Base-by-base conservation (phyloP, 2,797 vertebrate species). In the Capromys pilorides region DNA sequence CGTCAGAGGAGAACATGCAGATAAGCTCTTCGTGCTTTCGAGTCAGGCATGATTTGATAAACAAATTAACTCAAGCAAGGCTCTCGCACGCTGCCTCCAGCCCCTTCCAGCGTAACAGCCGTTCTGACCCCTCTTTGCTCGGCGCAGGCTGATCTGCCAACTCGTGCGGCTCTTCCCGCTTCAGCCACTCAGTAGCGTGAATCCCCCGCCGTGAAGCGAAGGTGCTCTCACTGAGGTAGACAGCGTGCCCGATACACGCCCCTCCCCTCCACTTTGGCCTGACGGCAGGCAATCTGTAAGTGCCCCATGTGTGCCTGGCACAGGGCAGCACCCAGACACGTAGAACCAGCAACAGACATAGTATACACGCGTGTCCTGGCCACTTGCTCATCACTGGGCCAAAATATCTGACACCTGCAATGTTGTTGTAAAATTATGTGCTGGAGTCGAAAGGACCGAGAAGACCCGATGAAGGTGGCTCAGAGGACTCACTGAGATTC, bases 1-100 rank as follows among this genome's bases (percentile, higher is more conserved):
- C 6, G 9, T 7, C 2, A 31, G 80, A 4, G 3, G 4, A 18
- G 26, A 21, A 4, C 31, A n/a, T 1, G 0, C 3, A 22, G 41
- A 24, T 14, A 19, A n/a, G 9, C 31, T 51, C 62, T 49, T 5
- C 3, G 7, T 18, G 14, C 36, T n/a, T 24, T 19, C 21, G 3
- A 28, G 14, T 28, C 4, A n/a, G 9, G 28, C 39, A 66, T 64
- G 0, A 22, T 31, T 66, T 41, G 10, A 13, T 33, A 33, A 64
- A 33, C 41, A 33, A 12, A 78, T 11, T 5, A n/a, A 66, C 13
- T 16, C 33, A 14, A 36, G 12, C 12, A 9, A 19, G n/a, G 22
- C 7, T 57, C 28, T 26, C 8, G 18, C 45, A 21, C 19, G 24
- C 18, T 19, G 66, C 33, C 84, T 49, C 61, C 28, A 33, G 61